Evolutionary conservation across 2,888 invertebrate genomes (phyloP).

Genomic region (Mayetiola destructor): DNA sequence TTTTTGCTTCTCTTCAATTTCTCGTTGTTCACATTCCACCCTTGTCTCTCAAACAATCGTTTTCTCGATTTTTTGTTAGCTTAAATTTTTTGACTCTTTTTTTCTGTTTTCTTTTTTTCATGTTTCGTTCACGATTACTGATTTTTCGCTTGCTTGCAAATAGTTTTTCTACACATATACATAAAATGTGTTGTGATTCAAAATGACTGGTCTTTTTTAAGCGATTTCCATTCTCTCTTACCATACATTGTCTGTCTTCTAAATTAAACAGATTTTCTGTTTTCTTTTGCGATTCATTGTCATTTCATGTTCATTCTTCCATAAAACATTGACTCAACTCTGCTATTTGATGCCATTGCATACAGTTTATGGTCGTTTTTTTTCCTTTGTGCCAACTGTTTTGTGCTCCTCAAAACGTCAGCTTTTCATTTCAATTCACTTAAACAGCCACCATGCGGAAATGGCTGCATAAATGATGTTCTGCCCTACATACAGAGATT

Average conservation of each 20-base stretch:
- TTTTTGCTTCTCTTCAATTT: not conserved
- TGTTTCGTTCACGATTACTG: not conserved
- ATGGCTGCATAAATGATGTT: too few species aligned
- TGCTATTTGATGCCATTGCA: not conserved
- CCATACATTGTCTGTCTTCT: not conserved
- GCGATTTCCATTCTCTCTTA: not conserved
- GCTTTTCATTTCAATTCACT: too few species aligned
- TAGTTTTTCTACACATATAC: too few species aligned
- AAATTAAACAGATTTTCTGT: constrained; percentile 5
- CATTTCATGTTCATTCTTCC: not conserved
- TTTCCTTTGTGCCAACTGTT: too few species aligned
- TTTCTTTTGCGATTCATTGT: not conserved
- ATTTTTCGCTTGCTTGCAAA: not conserved
- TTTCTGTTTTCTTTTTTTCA: not conserved
- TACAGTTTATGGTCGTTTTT: not conserved
- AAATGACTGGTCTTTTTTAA: not conserved
- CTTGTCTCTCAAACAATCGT: not conserved
- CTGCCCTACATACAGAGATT: too few species aligned
- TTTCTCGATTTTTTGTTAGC: not conserved
- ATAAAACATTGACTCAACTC: not conserved
- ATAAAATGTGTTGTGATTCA: constrained; percentile 1
- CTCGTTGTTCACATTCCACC: too few species aligned
- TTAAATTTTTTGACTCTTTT: not conserved
- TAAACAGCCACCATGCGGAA: too few species aligned
- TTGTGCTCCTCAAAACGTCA: too few species aligned